phyloP scores from a whole-genome alignment of 2,797 vertebrate species.

The Valencia hispanica region DNA sequence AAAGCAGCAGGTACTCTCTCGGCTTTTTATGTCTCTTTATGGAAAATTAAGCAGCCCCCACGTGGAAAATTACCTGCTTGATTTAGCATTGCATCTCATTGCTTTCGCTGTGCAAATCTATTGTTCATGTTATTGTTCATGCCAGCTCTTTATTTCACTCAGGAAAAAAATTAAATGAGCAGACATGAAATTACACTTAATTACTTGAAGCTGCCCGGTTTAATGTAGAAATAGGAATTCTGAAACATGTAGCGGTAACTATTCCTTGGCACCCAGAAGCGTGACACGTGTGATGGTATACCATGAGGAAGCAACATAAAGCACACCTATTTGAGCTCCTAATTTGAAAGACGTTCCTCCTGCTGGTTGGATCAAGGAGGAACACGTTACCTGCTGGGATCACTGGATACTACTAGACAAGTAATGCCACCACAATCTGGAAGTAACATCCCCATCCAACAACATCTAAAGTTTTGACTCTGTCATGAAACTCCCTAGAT shows the following conservation, averaged over 20 bases:
- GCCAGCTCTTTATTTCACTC: conserved; percentile 35
- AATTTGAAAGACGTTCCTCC: conserved; percentile 53
- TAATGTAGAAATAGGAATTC: not conserved
- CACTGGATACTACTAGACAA: conserved; percentile 28
- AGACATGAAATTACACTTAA: conserved; percentile 5
- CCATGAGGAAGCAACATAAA: conserved; percentile 42
- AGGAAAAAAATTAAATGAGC: conserved; percentile 5
- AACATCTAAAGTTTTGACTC: conserved; percentile 25
- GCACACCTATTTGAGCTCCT: conserved; percentile 58
- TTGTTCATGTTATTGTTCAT: conserved; percentile 20
- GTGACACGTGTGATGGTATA: conserved; percentile 27
- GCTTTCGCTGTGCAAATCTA: not conserved
- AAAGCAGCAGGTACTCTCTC: conserved; percentile 84
- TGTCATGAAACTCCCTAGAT: conserved; percentile 26
- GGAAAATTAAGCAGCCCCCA: conserved; percentile 55
- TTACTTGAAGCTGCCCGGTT: conserved; percentile 12
- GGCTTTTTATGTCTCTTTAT: conserved; percentile 43
- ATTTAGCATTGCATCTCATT: conserved; percentile 59
- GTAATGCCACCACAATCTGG: conserved; percentile 6
- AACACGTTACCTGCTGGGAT: conserved; percentile 43
- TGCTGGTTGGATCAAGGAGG: conserved; percentile 56
- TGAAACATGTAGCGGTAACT: conserved; percentile 43
- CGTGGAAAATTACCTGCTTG: conserved; percentile 61
- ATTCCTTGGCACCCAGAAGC: conserved; percentile 41
- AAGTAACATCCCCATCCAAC: conserved; percentile 39